A percentile compares a stretch with the other conserved stretches of the same genome.
Evolutionary conservation across 2,888 invertebrate species (phyloP).

Genomic region (Hydroisotoma schaefferi): DNA sequence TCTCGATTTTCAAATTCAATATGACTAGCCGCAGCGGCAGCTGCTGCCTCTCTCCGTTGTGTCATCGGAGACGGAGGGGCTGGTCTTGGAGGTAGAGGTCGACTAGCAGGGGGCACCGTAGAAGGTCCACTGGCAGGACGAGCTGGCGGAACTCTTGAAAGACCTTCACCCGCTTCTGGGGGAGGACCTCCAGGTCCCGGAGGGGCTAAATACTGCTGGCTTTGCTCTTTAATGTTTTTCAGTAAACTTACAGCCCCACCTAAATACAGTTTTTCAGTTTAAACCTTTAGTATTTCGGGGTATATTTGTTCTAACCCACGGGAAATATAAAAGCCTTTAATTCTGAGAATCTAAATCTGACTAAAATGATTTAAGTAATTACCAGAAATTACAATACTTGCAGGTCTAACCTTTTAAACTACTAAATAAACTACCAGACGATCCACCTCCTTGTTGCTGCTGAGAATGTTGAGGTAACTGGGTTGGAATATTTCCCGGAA

Average conservation of each 20-base stretch:
- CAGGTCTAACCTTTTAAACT: constrained; percentile 17
- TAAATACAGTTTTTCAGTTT: constrained; percentile 8
- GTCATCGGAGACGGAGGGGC: constrained; percentile 22
- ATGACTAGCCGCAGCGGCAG: constrained; percentile 1
- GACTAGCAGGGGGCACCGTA: neutral
- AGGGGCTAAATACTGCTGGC: constrained; percentile 30
- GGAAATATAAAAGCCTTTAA: no score
- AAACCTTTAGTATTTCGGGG: neutral
- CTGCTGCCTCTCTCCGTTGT: constrained; percentile 3
- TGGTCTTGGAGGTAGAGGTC: constrained; percentile 24
- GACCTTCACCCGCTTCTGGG: constrained; percentile 6
- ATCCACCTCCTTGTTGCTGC: constrained; percentile 1
- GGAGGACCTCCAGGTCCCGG: constrained; percentile 6
- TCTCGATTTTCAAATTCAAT: constrained; percentile 39
- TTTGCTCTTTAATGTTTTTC: constrained; percentile 46
- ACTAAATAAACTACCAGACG: constrained; percentile 25
- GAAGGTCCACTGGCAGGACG: constrained; percentile 13
- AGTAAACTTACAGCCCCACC: constrained; percentile 45
- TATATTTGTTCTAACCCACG: neutral
- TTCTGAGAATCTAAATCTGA: no score
- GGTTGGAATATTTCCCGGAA: neutral
- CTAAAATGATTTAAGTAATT: no score
- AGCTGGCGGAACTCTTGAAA: constrained; percentile 10
- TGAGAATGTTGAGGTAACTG: neutral
- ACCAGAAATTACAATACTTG: no score